phyloP scores from a whole-genome alignment of 2,888 invertebrate genomes.

The Lepidochrysops patricia region DNA sequence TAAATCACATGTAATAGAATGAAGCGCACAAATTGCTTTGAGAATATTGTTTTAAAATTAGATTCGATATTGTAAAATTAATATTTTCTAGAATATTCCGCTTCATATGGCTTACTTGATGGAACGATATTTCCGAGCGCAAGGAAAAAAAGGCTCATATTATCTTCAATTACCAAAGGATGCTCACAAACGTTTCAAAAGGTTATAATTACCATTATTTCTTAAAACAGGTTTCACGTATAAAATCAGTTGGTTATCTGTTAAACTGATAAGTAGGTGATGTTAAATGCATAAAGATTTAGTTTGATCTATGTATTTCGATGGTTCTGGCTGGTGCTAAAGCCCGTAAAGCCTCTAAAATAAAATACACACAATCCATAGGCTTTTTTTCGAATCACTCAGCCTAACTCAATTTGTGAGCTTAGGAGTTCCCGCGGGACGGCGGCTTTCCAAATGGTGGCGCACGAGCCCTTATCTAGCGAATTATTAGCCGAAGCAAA shows the following conservation, averaged over 20 bases:
- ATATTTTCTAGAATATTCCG: neutral
- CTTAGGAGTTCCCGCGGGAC: slow-evolving; percentile 40
- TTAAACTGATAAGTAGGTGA: no score
- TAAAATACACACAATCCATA: slow-evolving; percentile 11
- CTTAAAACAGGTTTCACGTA: no score
- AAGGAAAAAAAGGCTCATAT: neutral
- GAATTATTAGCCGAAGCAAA: slow-evolving; percentile 47
- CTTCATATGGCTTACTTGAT: slow-evolving; percentile 3
- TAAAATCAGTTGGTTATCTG: no score
- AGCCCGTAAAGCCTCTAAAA: slow-evolving; percentile 17
- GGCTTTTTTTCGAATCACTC: slow-evolving; percentile 50
- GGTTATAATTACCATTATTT: no score
- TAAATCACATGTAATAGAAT: neutral
- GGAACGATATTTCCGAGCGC: neutral
- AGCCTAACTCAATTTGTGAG: slow-evolving; percentile 55
- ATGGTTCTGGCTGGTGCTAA: neutral
- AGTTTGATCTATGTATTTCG: neutral
- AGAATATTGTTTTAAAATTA: neutral
- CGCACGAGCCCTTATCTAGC: slow-evolving; percentile 39
- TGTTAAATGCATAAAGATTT: no score
- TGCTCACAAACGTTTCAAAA: neutral
- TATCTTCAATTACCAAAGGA: neutral
- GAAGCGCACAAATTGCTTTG: slow-evolving; percentile 10
- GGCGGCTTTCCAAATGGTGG: slow-evolving; percentile 40
- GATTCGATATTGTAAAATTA: neutral